A percentile compares a stretch with the other conserved stretches of the same genome.
These are phyloP conservation scores for Colletes gigas DNA, from an alignment of 1,140 invertebrate genomes.

Conservation along the genomic window DNA sequence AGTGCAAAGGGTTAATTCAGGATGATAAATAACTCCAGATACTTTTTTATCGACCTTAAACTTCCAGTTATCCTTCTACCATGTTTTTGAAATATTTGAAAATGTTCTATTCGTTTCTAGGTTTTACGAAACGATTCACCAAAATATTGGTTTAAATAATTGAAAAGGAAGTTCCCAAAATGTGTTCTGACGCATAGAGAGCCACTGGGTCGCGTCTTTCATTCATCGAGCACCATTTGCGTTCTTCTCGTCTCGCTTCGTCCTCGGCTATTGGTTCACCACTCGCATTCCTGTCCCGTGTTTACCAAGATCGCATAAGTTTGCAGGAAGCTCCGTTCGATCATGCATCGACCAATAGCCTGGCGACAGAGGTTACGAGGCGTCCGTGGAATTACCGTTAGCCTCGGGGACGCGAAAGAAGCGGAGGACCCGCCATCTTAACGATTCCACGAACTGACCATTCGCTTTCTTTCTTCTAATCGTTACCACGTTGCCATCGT, in stretches of 20 bases:
- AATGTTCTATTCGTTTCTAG: too few relatives aligned
- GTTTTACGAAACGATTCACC: too few relatives aligned
- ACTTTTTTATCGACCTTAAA: too few relatives aligned
- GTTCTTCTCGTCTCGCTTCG: conserved; percentile 47
- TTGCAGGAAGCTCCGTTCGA: neutral
- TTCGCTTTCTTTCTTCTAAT: conserved; percentile 43
- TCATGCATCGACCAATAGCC: neutral
- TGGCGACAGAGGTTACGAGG: neutral
- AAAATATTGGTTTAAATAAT: too few relatives aligned
- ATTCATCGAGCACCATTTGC: conserved; percentile 10
- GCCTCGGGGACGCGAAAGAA: neutral
- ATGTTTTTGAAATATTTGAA: too few relatives aligned
- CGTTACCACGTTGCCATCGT: conserved; percentile 59
- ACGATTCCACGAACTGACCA: conserved; percentile 21
- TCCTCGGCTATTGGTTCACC: conserved; percentile 68
- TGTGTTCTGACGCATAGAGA: too few relatives aligned
- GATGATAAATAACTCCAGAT: too few relatives aligned
- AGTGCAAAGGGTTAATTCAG: too few relatives aligned
- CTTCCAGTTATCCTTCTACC: too few relatives aligned
- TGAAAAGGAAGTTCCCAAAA: too few relatives aligned
- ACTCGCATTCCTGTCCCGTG: conserved; percentile 69
- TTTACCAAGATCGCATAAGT: conserved; percentile 65
- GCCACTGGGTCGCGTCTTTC: neutral
- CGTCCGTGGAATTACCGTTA: too few relatives aligned
- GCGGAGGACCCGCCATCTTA: conserved; percentile 13